phyloP scores from a whole-genome alignment of 2,113 vertebrate species.

The Atlantisia rogersi region DNA sequence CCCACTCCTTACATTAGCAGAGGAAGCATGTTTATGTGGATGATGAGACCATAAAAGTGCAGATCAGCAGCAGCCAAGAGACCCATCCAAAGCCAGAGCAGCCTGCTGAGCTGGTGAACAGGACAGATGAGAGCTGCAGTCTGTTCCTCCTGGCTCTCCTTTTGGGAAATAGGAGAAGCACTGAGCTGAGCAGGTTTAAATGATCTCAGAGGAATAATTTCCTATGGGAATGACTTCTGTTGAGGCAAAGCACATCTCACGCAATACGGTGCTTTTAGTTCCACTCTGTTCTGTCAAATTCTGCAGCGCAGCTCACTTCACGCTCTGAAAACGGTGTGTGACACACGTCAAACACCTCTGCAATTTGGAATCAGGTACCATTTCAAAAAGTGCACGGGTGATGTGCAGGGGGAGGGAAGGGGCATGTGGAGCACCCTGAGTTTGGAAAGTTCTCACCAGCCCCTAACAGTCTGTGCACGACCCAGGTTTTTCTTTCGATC shows the following conservation, averaged over 20 bases:
- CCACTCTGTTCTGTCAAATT: background rate
- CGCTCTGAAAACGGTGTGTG: background rate
- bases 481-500: background rate
- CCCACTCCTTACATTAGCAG: background rate
- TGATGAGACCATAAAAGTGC: background rate
- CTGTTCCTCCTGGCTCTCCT: background rate
- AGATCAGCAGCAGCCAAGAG: background rate
- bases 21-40: background rate
- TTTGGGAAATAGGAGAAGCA: background rate
- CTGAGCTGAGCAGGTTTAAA: background rate
- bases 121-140: background rate
- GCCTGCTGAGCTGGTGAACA: background rate
- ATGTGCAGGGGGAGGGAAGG: background rate
- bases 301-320: background rate
- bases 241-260: background rate
- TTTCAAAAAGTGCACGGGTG: background rate
- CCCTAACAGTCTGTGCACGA: background rate
- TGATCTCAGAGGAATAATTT: background rate
- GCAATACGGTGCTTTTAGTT: background rate
- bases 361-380: background rate
- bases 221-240: background rate
- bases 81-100: background rate
- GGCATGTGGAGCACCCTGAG: background rate
- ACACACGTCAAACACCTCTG: background rate
- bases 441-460: background rate